Evolutionary conservation across 2,888 invertebrate species (phyloP).

Genomic region (Tethea ocularis): DNA sequence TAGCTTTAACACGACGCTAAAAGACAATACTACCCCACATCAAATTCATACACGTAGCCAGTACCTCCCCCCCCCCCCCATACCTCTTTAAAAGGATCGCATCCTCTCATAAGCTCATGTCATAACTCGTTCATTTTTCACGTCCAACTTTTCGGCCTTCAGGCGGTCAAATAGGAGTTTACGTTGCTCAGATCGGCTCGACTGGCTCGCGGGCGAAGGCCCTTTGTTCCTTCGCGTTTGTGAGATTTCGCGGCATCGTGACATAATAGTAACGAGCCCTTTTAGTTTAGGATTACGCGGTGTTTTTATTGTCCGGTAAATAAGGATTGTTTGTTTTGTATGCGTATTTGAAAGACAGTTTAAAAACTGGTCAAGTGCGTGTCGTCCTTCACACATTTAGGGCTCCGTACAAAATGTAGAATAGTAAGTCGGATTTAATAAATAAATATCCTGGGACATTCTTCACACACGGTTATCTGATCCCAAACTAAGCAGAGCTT

Average conservation of each 20-base stretch:
- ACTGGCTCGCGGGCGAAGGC: background rate
- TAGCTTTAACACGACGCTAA: background rate
- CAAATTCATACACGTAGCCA: background rate
- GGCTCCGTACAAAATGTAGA: no score
- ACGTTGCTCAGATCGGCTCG: background rate
- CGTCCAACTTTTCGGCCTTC: constrained; percentile 15
- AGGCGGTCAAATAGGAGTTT: constrained; percentile 22
- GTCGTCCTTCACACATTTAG: no score
- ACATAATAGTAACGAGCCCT: background rate
- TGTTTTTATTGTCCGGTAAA: background rate
- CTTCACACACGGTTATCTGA: no score
- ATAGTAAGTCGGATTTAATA: no score
- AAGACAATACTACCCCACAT: background rate
- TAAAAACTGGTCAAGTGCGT: no score
- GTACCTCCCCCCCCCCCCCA: no score
- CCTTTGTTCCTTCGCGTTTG: background rate
- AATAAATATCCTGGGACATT: no score
- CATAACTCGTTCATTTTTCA: constrained; percentile 18
- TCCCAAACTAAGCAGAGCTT: no score
- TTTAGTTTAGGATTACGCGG: background rate
- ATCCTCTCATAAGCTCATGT: constrained; percentile 13
- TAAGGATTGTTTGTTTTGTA: no score
- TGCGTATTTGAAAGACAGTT: no score
- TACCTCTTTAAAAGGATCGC: constrained; percentile 9
- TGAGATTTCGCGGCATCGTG: background rate